Percentiles rank a stretch among this genome's conserved stretches.
phyloP scores from a whole-genome alignment of 2,888 invertebrate species.

The Rambutsinella grinnellia region DNA sequence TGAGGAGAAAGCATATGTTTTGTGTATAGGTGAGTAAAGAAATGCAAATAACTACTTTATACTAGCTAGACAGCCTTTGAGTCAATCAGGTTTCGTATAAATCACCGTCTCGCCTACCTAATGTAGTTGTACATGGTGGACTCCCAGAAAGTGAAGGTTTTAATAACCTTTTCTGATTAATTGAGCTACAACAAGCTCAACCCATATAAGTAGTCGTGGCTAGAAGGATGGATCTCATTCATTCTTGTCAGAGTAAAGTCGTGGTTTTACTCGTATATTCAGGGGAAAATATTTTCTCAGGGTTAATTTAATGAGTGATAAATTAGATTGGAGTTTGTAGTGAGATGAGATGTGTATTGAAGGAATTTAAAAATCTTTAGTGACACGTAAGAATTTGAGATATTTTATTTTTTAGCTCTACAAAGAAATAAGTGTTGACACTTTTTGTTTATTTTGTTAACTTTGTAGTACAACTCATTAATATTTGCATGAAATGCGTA shows the following conservation, averaged over 20 bases:
- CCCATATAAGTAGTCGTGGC: no score
- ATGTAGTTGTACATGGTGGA: background rate
- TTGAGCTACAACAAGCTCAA: conserved; percentile 35
- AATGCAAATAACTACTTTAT: background rate
- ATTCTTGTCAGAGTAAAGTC: background rate
- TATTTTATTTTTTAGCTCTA: no score
- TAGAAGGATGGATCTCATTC: conserved; percentile 9
- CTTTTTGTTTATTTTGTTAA: no score
- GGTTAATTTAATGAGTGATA: background rate
- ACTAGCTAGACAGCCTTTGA: no score
- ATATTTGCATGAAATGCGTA: no score
- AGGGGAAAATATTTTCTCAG: background rate
- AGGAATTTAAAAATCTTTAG: no score
- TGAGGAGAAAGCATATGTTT: background rate
- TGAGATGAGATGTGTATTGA: no score
- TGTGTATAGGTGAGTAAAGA: background rate
- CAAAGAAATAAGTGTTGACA: no score
- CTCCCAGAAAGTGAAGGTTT: conserved; percentile 9
- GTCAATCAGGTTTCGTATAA: background rate
- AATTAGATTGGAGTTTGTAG: background rate
- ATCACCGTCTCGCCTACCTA: background rate
- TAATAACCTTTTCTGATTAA: conserved; percentile 26
- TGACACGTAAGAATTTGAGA: no score
- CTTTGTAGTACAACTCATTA: no score
- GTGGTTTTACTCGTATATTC: background rate